phyloP scores from a whole-genome alignment of 2,797 vertebrate genomes.

The Crocidura indochinensis region DNA sequence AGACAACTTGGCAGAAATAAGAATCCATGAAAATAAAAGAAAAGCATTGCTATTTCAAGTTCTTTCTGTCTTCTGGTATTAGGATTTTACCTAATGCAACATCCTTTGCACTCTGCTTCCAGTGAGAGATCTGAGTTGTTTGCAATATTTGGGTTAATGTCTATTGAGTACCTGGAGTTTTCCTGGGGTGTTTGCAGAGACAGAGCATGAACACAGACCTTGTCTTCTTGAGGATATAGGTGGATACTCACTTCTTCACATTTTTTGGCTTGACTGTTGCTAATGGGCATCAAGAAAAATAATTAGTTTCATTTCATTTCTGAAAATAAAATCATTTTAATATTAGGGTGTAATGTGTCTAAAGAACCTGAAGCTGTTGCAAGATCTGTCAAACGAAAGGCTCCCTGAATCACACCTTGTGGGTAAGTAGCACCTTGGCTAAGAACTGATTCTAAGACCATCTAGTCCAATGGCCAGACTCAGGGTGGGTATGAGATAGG shows the following conservation, averaged over 20 bases:
- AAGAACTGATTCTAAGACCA: no score
- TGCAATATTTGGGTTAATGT: neutral
- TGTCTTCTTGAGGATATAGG: constrained; percentile 4
- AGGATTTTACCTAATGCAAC: neutral
- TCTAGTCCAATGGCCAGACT: no score
- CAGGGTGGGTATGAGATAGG: no score
- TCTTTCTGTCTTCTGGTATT: neutral
- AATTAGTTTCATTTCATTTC: constrained; percentile 17
- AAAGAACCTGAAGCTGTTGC: neutral
- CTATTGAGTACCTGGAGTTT: constrained; percentile 57
- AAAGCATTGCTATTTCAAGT: neutral
- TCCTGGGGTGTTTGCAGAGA: constrained; percentile 47
- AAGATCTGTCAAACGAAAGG: constrained; percentile 8
- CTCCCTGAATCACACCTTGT: neutral
- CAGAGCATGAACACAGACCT: neutral
- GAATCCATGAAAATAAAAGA: neutral
- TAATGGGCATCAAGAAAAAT: constrained; percentile 50
- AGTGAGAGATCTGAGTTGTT: neutral
- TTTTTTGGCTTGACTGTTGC: constrained; percentile 17
- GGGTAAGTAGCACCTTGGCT: no score
- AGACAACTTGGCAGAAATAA: neutral
- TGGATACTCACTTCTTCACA: constrained; percentile 41
- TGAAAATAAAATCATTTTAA: constrained; percentile 61
- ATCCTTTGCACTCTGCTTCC: neutral
- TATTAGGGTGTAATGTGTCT: constrained; percentile 30